Conservation (phyloP, 2,888 invertebrate genomes). For the Chydorus sphaericus region DNA sequence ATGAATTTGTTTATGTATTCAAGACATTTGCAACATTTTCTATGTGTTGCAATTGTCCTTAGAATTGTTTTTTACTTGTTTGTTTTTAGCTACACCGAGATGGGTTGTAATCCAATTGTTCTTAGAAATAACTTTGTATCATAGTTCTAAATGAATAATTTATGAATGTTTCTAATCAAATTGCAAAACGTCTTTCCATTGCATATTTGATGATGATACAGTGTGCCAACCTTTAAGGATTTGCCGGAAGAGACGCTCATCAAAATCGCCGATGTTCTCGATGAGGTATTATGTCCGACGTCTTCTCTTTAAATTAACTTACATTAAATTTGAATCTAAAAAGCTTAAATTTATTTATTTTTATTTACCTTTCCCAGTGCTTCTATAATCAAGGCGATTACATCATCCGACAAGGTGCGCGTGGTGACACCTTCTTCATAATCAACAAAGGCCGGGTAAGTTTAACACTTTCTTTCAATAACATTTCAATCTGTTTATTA, state of each 20-base stretch:
- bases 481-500: no score
- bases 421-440: slow-evolving; percentile 95
- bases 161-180: no score
- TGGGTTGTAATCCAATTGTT: no score
- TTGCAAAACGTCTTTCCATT: no score
- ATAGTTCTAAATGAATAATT: no score
- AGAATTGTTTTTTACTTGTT: no score
- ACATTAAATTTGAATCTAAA: no score
- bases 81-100: no score
- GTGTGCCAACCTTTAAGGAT: slow-evolving; percentile 92
- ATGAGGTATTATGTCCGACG: slow-evolving; percentile 44
- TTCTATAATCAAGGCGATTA: slow-evolving; percentile 88
- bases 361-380: slow-evolving; percentile 45
- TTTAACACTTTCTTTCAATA: neutral
- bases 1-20: neutral
- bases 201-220: slow-evolving; percentile 34
- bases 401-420: slow-evolving; percentile 86
- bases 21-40: neutral
- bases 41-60: no score
- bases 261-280: slow-evolving; percentile 89
- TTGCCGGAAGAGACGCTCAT: slow-evolving; percentile 85
- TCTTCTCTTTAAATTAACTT: neutral
- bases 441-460: slow-evolving; percentile 74
- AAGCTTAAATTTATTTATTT: no score
- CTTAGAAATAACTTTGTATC: no score